Base-by-base conservation (phyloP, 1,140 invertebrate genomes). In the Trinorchestia longiramus region DNA sequence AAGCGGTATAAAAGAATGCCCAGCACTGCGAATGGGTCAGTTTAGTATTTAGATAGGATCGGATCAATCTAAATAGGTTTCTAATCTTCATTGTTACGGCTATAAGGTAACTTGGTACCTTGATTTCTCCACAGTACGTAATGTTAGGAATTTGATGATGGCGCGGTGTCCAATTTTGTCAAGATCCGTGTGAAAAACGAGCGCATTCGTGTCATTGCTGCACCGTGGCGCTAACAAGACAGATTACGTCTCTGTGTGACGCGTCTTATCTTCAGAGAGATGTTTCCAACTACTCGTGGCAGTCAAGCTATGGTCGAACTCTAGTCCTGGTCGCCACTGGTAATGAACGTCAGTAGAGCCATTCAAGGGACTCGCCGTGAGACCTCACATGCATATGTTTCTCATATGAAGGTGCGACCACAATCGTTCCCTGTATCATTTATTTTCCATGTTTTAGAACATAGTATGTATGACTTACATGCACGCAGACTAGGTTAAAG, bases 11-110 rank as follows among this genome's bases (percentile, higher is more conserved):
- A 23, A 77, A 77, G 62, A 77, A 77, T 77, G 11, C 28, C 62
- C 15, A 77, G 62, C 62, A 36, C 62, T 23, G 43, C 43, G 41
- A 44, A 91, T 42, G 41, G 88, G 41, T 23, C 41, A 91, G 41
- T 91, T 43, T 91, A 91, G 43, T 43, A 91, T 43, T 91, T 91
- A 42, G 88, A 91, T 91, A 91, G 43, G 88, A 91, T 91, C 88
- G 41, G 43, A 91, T 91, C 88, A 44, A 42, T 91, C 43, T 91
- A 42, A 91, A 91, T 91, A 91, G 88, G 88, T 91, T 91, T 42
- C 88, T 15, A 42, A 44, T 91, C 88, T 42, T 43, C 41, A 91
- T 42, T 4, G 88, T 41, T 43, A 91, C 41, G 41, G 88, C 88
- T 91, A 28, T 91, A 42, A 91, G 41, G 43, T 77, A 77, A 77